Percentiles rank a stretch among this genome's conserved stretches.
Evolutionary conservation across 2,797 vertebrate genomes (phyloP).

Genomic region (Coccyzus lansbergi): DNA sequence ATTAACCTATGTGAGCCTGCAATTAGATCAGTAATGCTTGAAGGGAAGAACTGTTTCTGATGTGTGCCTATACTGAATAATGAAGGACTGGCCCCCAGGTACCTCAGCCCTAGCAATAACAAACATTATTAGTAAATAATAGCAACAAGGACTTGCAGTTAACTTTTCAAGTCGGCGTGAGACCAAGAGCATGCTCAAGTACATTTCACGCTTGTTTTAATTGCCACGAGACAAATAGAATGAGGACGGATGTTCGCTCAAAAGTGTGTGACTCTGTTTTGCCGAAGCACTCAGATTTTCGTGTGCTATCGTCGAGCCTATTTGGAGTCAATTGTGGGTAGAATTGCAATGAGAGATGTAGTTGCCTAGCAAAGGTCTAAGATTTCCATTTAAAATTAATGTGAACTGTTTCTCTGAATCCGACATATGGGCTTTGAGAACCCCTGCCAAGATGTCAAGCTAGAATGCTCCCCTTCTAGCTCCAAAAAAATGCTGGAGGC

Average conservation of each 20-base stretch:
- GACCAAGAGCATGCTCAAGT: slow-evolving; percentile 46
- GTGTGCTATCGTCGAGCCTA: slow-evolving; percentile 25
- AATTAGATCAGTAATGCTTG: slow-evolving; percentile 17
- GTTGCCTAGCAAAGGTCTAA: slow-evolving; percentile 69
- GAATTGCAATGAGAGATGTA: slow-evolving; percentile 59
- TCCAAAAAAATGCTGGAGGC: slow-evolving; percentile 33
- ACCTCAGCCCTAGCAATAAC: slow-evolving; percentile 37
- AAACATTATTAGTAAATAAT: slow-evolving; percentile 67
- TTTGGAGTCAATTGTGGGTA: slow-evolving; percentile 54
- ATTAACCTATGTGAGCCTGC: slow-evolving; percentile 40
- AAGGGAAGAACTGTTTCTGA: slow-evolving; percentile 19
- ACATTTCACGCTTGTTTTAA: slow-evolving; percentile 59
- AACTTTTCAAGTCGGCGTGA: slow-evolving; percentile 40
- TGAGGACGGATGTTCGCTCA: slow-evolving; percentile 15
- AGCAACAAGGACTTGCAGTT: slow-evolving; percentile 20
- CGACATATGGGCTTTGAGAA: slow-evolving; percentile 66
- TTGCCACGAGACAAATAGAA: slow-evolving; percentile 48
- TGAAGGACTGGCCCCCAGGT: slow-evolving; percentile 50
- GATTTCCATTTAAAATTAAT: slow-evolving; percentile 72
- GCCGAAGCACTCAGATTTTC: slow-evolving; percentile 57
- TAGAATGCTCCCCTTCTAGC: slow-evolving; percentile 31
- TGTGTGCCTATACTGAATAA: slow-evolving; percentile 7
- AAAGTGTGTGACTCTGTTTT: slow-evolving; percentile 44
- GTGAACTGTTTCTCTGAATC: slow-evolving; percentile 45
- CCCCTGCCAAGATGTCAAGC: slow-evolving; percentile 66